These are phyloP conservation scores for Maniola jurtina DNA, from an alignment of 1,140 invertebrate genomes.

Conservation along the genomic window DNA sequence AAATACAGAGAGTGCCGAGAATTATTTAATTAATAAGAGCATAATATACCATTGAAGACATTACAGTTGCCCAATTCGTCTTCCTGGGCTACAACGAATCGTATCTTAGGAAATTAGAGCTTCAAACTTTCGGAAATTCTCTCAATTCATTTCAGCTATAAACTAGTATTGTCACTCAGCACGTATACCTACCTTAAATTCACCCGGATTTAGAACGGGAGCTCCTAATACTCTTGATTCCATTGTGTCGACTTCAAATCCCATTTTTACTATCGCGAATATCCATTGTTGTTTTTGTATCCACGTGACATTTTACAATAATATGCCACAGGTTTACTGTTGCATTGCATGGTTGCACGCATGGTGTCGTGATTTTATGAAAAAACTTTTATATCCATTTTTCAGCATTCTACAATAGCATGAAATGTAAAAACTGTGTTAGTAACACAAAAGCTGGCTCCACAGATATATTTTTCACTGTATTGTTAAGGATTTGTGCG, in stretches of 20 bases:
- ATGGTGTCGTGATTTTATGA: not conserved
- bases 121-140: not conserved
- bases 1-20: too few relatives aligned
- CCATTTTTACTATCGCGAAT: not conserved
- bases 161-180: not conserved
- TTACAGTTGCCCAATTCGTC: too few relatives aligned
- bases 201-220: not conserved
- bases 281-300: constrained; percentile 5
- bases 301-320: not conserved
- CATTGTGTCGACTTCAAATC: not conserved
- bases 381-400: not conserved
- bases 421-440: not conserved
- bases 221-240: not conserved
- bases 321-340: not conserved
- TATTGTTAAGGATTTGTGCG: constrained; percentile 22
- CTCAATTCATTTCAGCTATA: not conserved
- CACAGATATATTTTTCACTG: constrained; percentile 24
- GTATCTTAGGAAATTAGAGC: too few relatives aligned
- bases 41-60: too few relatives aligned
- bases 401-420: not conserved
- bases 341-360: not conserved
- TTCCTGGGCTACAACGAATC: too few relatives aligned
- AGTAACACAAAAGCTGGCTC: constrained; percentile 12
- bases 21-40: too few relatives aligned
- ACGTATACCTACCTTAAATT: not conserved